phyloP scores from a whole-genome alignment of 2,888 invertebrate species.

The Chloromyia formosa region DNA sequence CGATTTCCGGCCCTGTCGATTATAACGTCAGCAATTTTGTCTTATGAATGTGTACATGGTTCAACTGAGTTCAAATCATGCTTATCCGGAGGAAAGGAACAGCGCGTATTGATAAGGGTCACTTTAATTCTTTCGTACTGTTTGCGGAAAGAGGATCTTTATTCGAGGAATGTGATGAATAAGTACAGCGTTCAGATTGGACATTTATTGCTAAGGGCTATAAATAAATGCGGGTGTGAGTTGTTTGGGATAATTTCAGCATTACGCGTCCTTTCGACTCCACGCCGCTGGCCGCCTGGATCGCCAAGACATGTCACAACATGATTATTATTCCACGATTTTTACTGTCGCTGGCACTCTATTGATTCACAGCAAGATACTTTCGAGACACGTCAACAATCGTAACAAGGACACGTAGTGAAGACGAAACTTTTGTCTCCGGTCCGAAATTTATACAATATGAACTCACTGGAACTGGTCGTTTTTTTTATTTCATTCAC shows the following conservation, averaged over 20 bases:
- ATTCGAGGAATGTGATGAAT: no score
- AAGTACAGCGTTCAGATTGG: no score
- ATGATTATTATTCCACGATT: neutral
- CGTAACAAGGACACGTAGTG: no score
- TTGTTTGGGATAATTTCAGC: no score
- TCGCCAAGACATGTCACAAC: no score
- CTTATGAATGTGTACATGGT: no score
- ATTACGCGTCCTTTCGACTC: no score
- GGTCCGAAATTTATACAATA: neutral
- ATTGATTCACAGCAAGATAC: neutral
- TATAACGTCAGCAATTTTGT: neutral
- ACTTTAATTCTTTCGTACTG: neutral
- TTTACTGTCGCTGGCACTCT: neutral
- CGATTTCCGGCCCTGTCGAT: neutral
- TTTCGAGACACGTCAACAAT: neutral
- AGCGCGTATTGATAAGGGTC: conserved; percentile 1
- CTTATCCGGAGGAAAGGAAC: neutral
- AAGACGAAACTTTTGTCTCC: neutral
- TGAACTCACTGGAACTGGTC: neutral
- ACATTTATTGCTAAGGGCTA: no score
- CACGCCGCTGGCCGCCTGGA: no score
- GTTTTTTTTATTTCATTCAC: neutral
- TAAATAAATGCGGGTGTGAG: no score
- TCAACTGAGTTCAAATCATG: no score
- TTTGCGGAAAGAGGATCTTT: no score